Base-by-base conservation (phyloP, 2,797 vertebrate genomes). In the Tragopan temminckii region DNA sequence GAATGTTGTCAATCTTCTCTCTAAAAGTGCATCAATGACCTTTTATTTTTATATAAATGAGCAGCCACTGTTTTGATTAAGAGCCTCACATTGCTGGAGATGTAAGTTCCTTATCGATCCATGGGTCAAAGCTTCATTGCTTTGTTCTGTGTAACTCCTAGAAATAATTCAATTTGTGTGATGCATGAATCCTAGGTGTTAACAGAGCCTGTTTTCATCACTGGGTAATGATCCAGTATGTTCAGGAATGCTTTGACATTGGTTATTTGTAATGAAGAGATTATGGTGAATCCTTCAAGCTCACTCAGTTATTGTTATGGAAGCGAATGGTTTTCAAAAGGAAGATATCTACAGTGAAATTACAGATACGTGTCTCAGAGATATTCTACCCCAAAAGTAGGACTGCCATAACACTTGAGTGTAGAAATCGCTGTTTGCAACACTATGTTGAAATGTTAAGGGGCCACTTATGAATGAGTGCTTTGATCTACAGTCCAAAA, bases 41-140 rank as follows among this genome's bases (percentile, higher is more conserved):
- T 97, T 97, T 96, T 95, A 96, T 95, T 95, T 96, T 96, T 88
- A 66, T 95, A 91, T 81, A 97, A 97, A 97, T 95, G 95, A 96
- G 92, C 80, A 45, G 55, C 75, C 91, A 81, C 61, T 76, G 88
- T 97, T 94, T 96, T 97, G 93, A 97, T 96, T 96, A 96, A 96
- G 90, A 97, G 83, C 38, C 7, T 17, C 63, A 36, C 76, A 62
- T 45, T 91, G 40, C 70, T 94, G 64, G 57, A 95, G 93, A 93
- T 90, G 42, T 70, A 94, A 87, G 83, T 72, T 95, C 74, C 67
- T 72, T 96, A 96, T 97, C 16, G 95, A 96, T 97, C 72, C 78
- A 35, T 50, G 81, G 93, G 66, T 94, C 94, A 94, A 85, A 67
- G 23, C 18, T 96, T 94, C 84, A 71, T 82, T 27, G 77, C 53